Percentiles rank a stretch among this genome's conserved stretches.
These are phyloP conservation scores for Limanda limanda DNA, from an alignment of 2,113 vertebrate genomes.

Conservation along the genomic window DNA sequence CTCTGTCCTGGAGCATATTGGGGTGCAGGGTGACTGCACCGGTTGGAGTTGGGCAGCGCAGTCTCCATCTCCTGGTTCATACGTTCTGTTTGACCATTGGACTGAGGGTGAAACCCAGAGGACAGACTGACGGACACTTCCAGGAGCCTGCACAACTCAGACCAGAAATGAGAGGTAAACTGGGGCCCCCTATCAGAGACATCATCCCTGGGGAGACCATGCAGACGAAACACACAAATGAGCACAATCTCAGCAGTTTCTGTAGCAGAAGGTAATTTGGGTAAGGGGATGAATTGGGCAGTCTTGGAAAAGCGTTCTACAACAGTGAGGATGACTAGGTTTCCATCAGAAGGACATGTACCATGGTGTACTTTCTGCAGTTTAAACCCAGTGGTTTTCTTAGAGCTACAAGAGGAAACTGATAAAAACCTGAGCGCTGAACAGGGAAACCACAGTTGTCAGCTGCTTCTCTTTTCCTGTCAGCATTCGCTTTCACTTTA, in stretches of 20 bases:
- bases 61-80: background rate
- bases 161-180: too few species aligned
- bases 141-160: background rate
- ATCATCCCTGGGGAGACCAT: too few species aligned
- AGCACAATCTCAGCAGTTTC: too few species aligned
- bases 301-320: too few species aligned
- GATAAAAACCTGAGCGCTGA: slow-evolving; percentile 21
- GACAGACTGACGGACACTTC: background rate
- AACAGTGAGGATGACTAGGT: too few species aligned
- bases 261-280: too few species aligned
- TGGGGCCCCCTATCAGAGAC: too few species aligned
- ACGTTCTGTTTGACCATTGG: background rate
- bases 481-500: background rate
- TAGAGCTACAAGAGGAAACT: slow-evolving; percentile 63
- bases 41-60: background rate
- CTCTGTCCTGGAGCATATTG: too few species aligned
- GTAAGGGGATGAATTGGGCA: too few species aligned
- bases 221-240: too few species aligned
- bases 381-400: background rate
- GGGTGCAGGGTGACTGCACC: fast-evolving
- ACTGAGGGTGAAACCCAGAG: background rate
- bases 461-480: slow-evolving; percentile 59
- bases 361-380: too few species aligned
- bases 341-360: too few species aligned
- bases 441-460: slow-evolving; percentile 55